Base-by-base conservation (phyloP, 2,113 vertebrate species). In the Crotalus horridus region DNA sequence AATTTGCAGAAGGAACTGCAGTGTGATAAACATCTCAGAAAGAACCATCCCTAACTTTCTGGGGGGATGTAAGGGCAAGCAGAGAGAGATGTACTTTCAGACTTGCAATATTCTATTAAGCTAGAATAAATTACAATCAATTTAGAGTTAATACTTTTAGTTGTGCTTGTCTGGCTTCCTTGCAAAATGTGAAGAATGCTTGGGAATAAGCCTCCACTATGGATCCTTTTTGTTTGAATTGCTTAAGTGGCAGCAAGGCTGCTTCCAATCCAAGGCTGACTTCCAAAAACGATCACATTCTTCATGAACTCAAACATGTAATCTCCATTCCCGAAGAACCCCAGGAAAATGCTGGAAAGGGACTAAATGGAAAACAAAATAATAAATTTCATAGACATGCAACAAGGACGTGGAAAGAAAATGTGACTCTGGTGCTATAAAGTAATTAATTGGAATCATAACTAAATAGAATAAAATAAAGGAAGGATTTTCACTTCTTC, bases 401-500 rank as follows among this genome's bases (percentile, higher is more conserved):
- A 89, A 93, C 4, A 89, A 55, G 11, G 17, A 3, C 3, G 13
- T n/a, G n/a, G 85, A 93, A 93, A 86, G 24, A 89, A 48, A 93
- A 64, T 48, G 61, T 21, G 55, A 91, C 56, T 91, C 33, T 48
- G 85, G 46, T 92, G 92, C 5, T 53, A 89, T 0, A 0, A 93
- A 95, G 95, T 94, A 54, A 58, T 69, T 95, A 95, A 95, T 86
- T 0, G 0, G 94, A 87, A 95, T 29, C 61, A 59, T 33, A 96
- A 95, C 94, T 93, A 95, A 92, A 90, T 58, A 93, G 92, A 94
- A 94, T 93, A 89, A 96, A 96, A 92, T 85, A 94, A 96, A 95
- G 92, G 93, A 96, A 96, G 58, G 88, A 94, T 95, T 95, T 97
- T 97, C 95, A 95, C 94, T 96, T 95, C 94, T 97, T 96, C 96